Percentiles rank a stretch among this genome's conserved stretches.
phyloP scores from a whole-genome alignment of 35 echinoderm and acorn worm genomes.

The Stichopus chloronotus region DNA sequence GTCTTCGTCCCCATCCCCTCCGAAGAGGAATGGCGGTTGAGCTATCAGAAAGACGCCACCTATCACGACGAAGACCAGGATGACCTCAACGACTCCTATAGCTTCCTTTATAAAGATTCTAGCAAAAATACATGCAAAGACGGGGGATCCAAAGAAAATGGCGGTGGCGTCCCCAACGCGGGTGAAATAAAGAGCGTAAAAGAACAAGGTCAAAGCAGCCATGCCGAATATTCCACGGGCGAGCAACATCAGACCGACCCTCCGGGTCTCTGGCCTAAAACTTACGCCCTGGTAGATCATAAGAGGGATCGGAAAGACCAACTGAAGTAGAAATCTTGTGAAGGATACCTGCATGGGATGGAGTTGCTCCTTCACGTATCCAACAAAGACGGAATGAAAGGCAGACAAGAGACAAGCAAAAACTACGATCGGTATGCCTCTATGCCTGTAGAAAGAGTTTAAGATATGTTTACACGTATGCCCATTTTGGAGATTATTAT shows the following conservation, averaged over 20 bases:
- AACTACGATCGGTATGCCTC: background rate
- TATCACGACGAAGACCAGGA: background rate
- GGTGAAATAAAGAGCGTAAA: background rate
- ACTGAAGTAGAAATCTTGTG: constrained; percentile 12
- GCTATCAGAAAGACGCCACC: background rate
- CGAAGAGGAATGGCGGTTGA: constrained; percentile 8
- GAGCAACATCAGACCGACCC: background rate
- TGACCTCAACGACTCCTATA: background rate
- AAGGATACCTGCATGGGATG: constrained; percentile 4
- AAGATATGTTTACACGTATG: background rate
- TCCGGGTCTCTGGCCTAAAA: background rate
- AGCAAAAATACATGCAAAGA: background rate
- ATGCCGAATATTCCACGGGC: background rate
- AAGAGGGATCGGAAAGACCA: background rate
- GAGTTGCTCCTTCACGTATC: background rate
- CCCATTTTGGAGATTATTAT: too few species aligned
- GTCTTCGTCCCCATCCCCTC: background rate
- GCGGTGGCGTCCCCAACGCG: background rate
- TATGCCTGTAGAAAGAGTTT: background rate
- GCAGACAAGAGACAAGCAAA: background rate
- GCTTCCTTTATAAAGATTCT: constrained; percentile 16
- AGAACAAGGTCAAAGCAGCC: background rate
- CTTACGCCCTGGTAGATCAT: background rate
- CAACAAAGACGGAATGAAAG: background rate
- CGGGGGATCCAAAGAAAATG: constrained; percentile 23